Evolutionary conservation across 2,113 vertebrate genomes (phyloP).

Genomic region (Antechinus stuartii): DNA sequence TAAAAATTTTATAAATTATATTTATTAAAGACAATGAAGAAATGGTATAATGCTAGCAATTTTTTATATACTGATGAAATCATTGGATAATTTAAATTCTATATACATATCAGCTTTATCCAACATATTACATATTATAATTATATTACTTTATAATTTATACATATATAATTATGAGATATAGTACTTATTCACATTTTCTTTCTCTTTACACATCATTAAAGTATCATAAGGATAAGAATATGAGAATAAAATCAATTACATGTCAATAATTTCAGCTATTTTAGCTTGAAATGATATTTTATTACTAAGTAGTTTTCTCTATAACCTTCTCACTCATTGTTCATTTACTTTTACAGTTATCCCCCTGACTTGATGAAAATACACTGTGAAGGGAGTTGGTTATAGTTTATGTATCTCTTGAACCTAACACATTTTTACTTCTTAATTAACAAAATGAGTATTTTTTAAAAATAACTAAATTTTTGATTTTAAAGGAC

Average conservation of each 20-base stretch:
- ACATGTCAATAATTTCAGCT: constrained; percentile 60
- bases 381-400: not conserved
- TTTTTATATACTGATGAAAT: constrained; percentile 7
- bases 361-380: constrained; percentile 46
- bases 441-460: not conserved
- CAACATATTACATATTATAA: constrained; percentile 22
- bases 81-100: constrained; percentile 58
- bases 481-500: not conserved
- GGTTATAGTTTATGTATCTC: constrained; percentile 44
- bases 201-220: constrained; percentile 43
- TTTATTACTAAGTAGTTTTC: constrained; percentile 48
- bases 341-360: constrained; percentile 61
- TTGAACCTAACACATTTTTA: not conserved
- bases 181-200: constrained; percentile 15
- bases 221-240: constrained; percentile 57
- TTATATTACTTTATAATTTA: too few relatives aligned
- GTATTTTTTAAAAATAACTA: not conserved
- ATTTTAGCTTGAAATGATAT: constrained; percentile 32
- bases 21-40: constrained; percentile 32
- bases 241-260: constrained; percentile 58
- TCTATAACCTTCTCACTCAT: constrained; percentile 68
- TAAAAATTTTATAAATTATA: constrained; percentile 13
- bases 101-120: not conserved
- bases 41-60: constrained; percentile 9
- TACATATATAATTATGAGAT: not conserved